Percentiles rank a stretch among this genome's conserved stretches.
phyloP scores from a whole-genome alignment of 2,113 vertebrate genomes.

The Australoheros scitulus region DNA sequence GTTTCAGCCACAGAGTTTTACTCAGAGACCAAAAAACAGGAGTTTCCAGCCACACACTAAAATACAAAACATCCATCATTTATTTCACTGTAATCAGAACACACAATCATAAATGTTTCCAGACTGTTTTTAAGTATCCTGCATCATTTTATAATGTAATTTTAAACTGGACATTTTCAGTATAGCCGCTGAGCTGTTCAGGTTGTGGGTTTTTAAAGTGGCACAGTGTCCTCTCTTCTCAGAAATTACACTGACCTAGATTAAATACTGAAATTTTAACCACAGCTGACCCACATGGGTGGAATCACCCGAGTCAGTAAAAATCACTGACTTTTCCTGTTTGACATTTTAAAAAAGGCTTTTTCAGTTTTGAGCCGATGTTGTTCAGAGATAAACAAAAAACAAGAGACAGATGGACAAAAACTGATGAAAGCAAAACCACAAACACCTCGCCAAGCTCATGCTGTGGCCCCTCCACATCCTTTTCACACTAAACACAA shows the following conservation, averaged over 20 bases:
- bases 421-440: conserved; percentile 2
- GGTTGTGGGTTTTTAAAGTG: neutral
- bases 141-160: neutral
- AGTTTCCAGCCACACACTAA: neutral
- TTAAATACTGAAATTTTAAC: neutral
- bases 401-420: neutral
- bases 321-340: neutral
- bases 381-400: rapidly evolving
- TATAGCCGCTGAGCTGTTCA: neutral
- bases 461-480: neutral
- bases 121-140: neutral
- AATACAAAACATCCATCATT: neutral
- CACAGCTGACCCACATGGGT: neutral
- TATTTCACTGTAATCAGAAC: neutral
- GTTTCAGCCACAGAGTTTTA: neutral
- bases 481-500: conserved; percentile 1
- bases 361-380: neutral
- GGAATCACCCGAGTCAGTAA: neutral
- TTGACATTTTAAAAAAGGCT: neutral
- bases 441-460: neutral
- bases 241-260: neutral
- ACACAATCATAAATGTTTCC: rapidly evolving
- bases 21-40: neutral
- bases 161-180: neutral
- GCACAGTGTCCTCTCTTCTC: neutral